Evolutionary conservation across 2,113 vertebrate species (phyloP).

Genomic region (Glareola pratincola): DNA sequence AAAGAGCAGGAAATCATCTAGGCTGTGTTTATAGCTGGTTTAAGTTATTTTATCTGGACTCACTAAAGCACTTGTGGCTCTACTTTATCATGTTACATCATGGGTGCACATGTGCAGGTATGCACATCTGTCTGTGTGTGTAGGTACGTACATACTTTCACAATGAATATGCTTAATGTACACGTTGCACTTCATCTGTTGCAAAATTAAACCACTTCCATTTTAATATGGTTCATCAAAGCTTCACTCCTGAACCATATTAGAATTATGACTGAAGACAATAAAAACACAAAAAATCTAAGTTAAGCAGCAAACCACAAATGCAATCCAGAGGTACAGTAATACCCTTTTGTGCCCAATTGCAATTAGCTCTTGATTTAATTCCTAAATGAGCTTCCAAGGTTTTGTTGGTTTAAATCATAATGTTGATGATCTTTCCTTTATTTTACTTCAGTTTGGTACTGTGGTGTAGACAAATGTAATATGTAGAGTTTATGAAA

Average conservation of each 20-base stretch:
- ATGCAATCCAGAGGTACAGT: not conserved
- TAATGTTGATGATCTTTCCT: conserved; percentile 18
- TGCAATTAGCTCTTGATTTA: conserved; percentile 42
- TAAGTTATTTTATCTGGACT: not conserved
- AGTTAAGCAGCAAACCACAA: not conserved
- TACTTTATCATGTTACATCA: not conserved
- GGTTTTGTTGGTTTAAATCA: conserved; percentile 45
- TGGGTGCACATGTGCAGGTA: not conserved
- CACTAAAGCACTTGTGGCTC: not conserved
- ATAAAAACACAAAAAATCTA: not conserved
- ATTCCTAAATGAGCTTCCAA: conserved; percentile 32
- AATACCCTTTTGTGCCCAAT: not conserved
- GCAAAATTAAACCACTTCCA: not conserved
- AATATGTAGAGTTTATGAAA: conserved; percentile 57
- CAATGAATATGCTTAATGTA: not conserved
- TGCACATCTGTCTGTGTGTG: not conserved
- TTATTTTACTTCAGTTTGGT: conserved; percentile 47
- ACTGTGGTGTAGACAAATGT: conserved; percentile 47
- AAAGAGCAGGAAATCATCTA: not conserved
- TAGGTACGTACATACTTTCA: not conserved
- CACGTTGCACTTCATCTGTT: not conserved
- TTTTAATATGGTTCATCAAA: not conserved
- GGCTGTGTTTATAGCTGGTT: not conserved
- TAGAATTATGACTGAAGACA: not conserved
- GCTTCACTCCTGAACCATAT: not conserved